These are phyloP conservation scores for Cichladusa arquata DNA, from an alignment of 2,113 vertebrate genomes.

Conservation along the genomic window DNA sequence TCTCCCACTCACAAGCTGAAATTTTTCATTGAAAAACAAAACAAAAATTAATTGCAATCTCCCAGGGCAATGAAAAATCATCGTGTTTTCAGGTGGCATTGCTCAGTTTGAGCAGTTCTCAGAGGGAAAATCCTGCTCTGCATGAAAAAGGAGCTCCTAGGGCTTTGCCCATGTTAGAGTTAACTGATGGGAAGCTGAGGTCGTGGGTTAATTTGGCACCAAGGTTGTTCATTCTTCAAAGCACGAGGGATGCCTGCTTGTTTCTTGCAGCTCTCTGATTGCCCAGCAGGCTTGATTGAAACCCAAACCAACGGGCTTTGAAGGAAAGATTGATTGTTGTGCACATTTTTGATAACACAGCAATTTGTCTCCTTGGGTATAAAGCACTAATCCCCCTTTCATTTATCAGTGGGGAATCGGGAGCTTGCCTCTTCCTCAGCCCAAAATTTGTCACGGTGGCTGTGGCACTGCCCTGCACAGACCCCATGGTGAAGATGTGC, in stretches of 20 bases:
- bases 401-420: not conserved
- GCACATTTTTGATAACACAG: not conserved
- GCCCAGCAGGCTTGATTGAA: not conserved
- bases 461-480: not conserved
- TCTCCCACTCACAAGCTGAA: not conserved
- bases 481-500: not conserved
- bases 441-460: not conserved
- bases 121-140: not conserved
- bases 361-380: not conserved
- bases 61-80: not conserved
- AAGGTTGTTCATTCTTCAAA: not conserved
- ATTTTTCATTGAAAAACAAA: not conserved
- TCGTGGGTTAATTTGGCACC: not conserved
- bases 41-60: not conserved
- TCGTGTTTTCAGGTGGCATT: not conserved
- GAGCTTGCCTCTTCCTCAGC: not conserved
- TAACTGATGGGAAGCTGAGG: not conserved
- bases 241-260: not conserved
- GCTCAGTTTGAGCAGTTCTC: not conserved
- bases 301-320: not conserved
- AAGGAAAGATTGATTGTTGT: slow-evolving; percentile 28
- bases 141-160: not conserved
- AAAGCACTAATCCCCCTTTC: not conserved
- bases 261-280: slow-evolving; percentile 8
- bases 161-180: not conserved